Percentiles rank a stretch among this genome's conserved stretches.
These are phyloP conservation scores for Drosophila setosimentum DNA, from an alignment of 2,888 invertebrate species.

Conservation along the genomic window DNA sequence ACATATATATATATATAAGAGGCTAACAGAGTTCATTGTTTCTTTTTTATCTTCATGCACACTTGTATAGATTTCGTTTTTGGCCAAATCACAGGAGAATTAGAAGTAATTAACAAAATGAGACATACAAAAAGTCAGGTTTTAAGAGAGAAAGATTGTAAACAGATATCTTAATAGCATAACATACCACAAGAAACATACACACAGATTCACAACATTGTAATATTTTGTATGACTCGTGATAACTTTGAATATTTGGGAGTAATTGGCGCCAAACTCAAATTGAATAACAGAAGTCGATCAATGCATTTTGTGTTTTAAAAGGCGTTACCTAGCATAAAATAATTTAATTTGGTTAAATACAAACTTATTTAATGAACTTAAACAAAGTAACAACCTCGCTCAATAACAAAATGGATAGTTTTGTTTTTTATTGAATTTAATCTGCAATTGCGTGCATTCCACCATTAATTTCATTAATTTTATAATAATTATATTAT, in stretches of 20 bases:
- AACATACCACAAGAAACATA: conserved; percentile 12
- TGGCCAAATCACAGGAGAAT: conserved; percentile 69
- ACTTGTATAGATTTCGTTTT: conserved; percentile 46
- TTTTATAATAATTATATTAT: too few relatives aligned
- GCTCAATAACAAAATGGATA: neutral
- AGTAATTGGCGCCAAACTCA: conserved; percentile 15
- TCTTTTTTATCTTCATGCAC: conserved; percentile 36
- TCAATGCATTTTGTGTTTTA: neutral
- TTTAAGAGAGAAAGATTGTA: conserved; percentile 31
- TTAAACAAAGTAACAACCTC: neutral
- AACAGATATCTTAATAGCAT: conserved; percentile 25
- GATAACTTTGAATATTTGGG: conserved; percentile 1
- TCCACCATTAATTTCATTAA: too few relatives aligned
- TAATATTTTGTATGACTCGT: neutral
- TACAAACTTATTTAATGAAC: too few relatives aligned
- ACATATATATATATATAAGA: conserved; percentile 43
- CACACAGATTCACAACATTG: neutral
- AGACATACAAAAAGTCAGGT: conserved; percentile 27
- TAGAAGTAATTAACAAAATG: conserved; percentile 52
- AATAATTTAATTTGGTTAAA: neutral
- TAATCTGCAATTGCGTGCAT: neutral
- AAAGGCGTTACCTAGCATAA: neutral
- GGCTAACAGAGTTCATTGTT: conserved; percentile 25
- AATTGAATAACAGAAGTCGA: neutral
- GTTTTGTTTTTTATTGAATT: neutral